phyloP scores from a whole-genome alignment of 2,888 invertebrate genomes.

The Diaprepes abbreviatus region DNA sequence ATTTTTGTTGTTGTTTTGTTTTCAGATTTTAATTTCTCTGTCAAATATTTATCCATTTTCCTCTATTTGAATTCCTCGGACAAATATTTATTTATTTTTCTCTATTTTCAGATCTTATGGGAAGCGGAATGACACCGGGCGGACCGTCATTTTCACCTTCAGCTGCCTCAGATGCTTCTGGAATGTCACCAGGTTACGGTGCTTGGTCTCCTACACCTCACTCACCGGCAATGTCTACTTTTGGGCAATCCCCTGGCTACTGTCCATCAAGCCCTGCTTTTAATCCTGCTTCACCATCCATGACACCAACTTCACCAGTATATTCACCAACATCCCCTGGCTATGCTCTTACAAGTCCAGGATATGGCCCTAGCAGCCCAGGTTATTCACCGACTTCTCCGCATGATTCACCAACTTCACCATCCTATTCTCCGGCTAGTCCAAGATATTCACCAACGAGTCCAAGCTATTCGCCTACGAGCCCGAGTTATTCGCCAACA shows the following conservation, averaged over 20 bases:
- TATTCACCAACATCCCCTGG: slow-evolving; percentile 80
- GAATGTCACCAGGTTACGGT: slow-evolving; percentile 87
- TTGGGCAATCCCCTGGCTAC: slow-evolving; percentile 73
- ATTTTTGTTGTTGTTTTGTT: no score
- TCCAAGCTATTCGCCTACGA: slow-evolving; percentile 83
- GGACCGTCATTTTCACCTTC: slow-evolving; percentile 98
- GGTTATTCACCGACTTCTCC: slow-evolving; percentile 89
- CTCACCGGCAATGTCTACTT: slow-evolving; percentile 88
- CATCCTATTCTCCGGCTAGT: slow-evolving; percentile 77
- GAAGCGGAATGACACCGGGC: slow-evolving; percentile 97
- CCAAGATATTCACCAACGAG: slow-evolving; percentile 82
- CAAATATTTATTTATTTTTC: slow-evolving; percentile 2
- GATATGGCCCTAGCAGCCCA: slow-evolving; percentile 81
- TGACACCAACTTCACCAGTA: slow-evolving; percentile 77
- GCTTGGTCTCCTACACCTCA: slow-evolving; percentile 86
- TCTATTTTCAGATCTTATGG: slow-evolving; percentile 68
- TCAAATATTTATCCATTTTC: no score
- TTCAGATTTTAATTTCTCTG: no score
- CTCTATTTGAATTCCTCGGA: no score
- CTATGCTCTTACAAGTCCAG: slow-evolving; percentile 79
- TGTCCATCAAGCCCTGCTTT: slow-evolving; percentile 72
- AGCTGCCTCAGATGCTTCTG: slow-evolving; percentile 93
- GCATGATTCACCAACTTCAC: slow-evolving; percentile 76
- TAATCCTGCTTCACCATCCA: slow-evolving; percentile 71
- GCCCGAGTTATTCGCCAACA: slow-evolving; percentile 82